Conservation (phyloP, 2,888 invertebrate genomes). For the Beris morrisii region DNA sequence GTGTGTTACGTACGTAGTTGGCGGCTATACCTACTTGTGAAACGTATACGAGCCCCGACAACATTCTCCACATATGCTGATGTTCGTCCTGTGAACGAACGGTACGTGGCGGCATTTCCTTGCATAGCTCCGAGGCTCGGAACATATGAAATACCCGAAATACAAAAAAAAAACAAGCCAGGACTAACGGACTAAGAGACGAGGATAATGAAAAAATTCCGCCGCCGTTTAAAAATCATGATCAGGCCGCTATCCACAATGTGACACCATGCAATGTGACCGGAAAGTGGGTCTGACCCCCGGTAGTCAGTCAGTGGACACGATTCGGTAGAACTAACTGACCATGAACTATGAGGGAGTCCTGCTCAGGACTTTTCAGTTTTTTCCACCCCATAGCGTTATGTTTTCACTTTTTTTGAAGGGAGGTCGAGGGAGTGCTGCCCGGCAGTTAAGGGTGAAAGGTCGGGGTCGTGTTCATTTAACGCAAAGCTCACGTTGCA, state of each 20-base stretch:
- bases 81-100: slow-evolving; percentile 7
- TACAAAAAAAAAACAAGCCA: slow-evolving; percentile 5
- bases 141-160: neutral
- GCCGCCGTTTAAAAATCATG: slow-evolving; percentile 39
- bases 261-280: slow-evolving; percentile 37
- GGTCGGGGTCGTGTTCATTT: slow-evolving; percentile 16
- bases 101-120: slow-evolving; percentile 12
- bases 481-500: slow-evolving; percentile 11
- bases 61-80: neutral
- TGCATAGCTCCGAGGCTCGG: neutral
- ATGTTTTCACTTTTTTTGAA: slow-evolving; percentile 26
- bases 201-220: slow-evolving; percentile 38
- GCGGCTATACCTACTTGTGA: neutral
- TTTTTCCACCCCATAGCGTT: neutral
- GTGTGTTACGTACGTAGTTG: slow-evolving; percentile 12
- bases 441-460: slow-evolving; percentile 14
- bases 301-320: slow-evolving; percentile 31
- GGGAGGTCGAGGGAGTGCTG: slow-evolving; percentile 10
- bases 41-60: neutral
- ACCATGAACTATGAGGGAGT: slow-evolving; percentile 38
- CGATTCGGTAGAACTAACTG: slow-evolving; percentile 39
- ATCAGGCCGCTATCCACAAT: slow-evolving; percentile 39
- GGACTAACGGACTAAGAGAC: slow-evolving; percentile 17
- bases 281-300: slow-evolving; percentile 31
- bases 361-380: slow-evolving; percentile 15